A percentile compares a stretch with the other conserved stretches of the same genome.
Conservation (phyloP, 2,797 vertebrate species). For the Aphelocoma californica region DNA sequence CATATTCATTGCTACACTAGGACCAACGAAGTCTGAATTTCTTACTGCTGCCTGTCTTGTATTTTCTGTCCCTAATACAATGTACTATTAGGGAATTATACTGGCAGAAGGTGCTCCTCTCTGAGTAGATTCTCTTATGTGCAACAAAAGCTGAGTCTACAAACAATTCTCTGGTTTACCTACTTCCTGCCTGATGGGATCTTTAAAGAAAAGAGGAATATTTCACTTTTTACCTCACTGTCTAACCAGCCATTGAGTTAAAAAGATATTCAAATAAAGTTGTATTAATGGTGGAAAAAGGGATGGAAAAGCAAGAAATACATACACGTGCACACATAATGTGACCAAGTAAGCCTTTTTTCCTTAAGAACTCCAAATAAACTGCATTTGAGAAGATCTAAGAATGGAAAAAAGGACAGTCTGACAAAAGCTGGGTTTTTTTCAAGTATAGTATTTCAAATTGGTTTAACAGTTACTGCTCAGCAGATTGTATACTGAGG, state of each 20-base stretch:
- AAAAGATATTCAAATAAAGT: neutral
- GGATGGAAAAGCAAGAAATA: neutral
- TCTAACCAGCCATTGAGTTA: neutral
- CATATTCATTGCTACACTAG: neutral
- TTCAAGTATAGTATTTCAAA: neutral
- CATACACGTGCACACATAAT: fast-evolving
- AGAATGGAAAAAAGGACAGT: neutral
- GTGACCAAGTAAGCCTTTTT: neutral
- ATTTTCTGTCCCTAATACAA: neutral
- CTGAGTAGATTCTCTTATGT: neutral
- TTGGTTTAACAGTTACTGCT: neutral
- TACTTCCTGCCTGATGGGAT: neutral
- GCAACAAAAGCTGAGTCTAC: neutral
- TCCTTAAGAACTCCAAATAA: neutral
- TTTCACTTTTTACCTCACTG: neutral
- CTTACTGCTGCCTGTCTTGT: neutral
- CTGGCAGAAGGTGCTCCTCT: neutral
- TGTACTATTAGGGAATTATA: neutral
- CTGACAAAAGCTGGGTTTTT: neutral
- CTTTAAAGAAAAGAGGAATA: neutral
- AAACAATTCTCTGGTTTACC: neutral
- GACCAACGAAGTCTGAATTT: neutral
- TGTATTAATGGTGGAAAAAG: neutral
- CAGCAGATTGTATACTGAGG: neutral
- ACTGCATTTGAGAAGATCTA: neutral